Base-by-base conservation (phyloP, 1,140 invertebrate genomes). In the Sitophilus oryzae region DNA sequence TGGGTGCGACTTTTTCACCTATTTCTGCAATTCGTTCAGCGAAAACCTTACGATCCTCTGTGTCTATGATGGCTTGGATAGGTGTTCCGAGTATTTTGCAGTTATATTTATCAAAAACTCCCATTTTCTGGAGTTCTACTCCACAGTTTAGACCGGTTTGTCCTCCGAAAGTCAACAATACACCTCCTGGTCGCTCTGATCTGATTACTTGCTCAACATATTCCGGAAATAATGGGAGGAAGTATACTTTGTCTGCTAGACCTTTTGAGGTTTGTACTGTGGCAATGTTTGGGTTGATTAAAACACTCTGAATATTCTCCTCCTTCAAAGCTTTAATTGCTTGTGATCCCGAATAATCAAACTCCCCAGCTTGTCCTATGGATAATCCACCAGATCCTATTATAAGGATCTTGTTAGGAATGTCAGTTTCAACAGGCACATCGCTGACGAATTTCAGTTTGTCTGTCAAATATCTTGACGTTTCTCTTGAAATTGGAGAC, bases 341-440 rank as follows among this genome's bases (percentile, higher is more conserved):
- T 69, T 97, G 89, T 8, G 89, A 91, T 1, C 89, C 89, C 0
- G 88, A 91, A 69, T 91, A 91, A 71, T 92, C 88, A 73, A 99
- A 99, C 76, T 99, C 97, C 11, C 97, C 97, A 14, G 97, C 97
- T 76, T 99, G 97, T 0, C 96, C 89, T 61, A 99, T 99, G n/a
- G 93, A 97, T 2, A 99, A 75, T 1, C 97, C 97, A 15, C 97
- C 97, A 0, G 95, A 98, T 2, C 97, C 97, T n/a, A 99, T 79
- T 52, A 99, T 91, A 1, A 99, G 75, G 14, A 99, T 88, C 73
- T 98, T 98, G 60, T 85, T 86, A 51, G 88, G 81, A 10, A 49
- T 8, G 35, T 20, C 37, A n/a, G n/a, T n/a, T 42, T 45, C 30
- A n/a, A 35, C 5, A 15, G 42, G 14, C n/a, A 48, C 14, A 4